Evolutionary conservation across 2,797 vertebrate species (phyloP).

Genomic region (Helarctos malayanus): DNA sequence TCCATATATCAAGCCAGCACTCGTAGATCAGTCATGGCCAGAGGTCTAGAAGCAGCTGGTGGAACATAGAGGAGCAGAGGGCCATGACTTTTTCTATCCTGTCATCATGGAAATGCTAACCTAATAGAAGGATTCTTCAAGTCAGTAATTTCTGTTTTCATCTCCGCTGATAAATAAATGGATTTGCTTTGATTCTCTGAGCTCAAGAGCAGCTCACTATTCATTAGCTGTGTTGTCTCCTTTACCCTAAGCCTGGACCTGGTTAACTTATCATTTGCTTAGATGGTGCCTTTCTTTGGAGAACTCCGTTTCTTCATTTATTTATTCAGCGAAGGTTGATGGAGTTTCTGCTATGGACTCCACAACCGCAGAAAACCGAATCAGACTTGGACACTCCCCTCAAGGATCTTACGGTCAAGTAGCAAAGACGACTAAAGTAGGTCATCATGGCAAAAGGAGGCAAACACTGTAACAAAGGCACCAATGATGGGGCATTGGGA

Average conservation of each 20-base stretch:
- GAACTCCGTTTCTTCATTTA: background rate
- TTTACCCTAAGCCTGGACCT: background rate
- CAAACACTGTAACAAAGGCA: background rate
- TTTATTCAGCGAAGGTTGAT: background rate
- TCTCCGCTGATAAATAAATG: background rate
- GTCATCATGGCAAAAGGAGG: background rate
- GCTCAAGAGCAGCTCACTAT: background rate
- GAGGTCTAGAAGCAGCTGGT: background rate
- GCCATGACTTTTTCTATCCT: background rate
- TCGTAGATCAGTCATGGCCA: background rate
- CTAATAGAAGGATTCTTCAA: background rate
- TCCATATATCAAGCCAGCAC: background rate
- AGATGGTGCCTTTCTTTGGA: background rate
- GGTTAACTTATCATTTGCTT: constrained; percentile 25
- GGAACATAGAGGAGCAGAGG: background rate
- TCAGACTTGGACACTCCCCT: background rate
- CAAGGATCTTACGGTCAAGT: background rate
- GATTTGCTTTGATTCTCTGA: constrained; percentile 33
- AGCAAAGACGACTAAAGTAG: background rate
- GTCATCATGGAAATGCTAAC: background rate
- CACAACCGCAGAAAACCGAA: background rate
- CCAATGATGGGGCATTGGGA: rapidly evolving
- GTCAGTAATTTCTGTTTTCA: constrained; percentile 50
- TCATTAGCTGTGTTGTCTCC: background rate
- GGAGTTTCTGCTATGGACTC: background rate